Evolutionary conservation across 2,797 vertebrate genomes (phyloP), one percentile per base, ranked within the genome.

Genomic region (Rachycentron canadum): DNA sequence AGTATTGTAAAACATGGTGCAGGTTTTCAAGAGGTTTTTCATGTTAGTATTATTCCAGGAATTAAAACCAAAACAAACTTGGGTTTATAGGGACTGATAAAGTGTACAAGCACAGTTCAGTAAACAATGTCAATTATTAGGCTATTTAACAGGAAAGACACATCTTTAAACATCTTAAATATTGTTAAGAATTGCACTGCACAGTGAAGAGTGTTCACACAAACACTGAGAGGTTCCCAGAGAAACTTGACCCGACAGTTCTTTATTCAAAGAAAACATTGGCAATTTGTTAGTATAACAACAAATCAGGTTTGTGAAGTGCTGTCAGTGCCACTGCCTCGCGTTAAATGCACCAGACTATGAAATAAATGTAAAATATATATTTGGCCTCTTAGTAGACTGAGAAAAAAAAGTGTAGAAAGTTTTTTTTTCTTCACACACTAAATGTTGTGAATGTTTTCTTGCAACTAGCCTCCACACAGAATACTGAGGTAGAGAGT

Each of bases 261-360:
- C n/a, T 82, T 83, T 80, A 74, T 77, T 80, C 0, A 57, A 36
- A 74, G 8, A 61, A 45, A 78, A 67, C 28, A 49, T 40, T 61
- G 34, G 26, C 21, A n/a, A 21, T 43, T 28, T 34, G 23, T 45
- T 9, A 58, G n/a, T 69, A 34, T 1, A 43, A 70, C 53, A 76
- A 61, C 16, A 30, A 30, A 62, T 47, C 7, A 26, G 14, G n/a
- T 65, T 55, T n/a, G 17, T 8, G 28, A 40, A 45, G 9, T 40
- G n/a, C n/a, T n/a, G n/a, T n/a, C n/a, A n/a, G n/a, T n/a, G n/a
- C 13, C 19, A 16, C 4, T 41, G 11, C 50, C 32, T 53, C 3
- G 11, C 17, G 21, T 56, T 28, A 63, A 32, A 60, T 3, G 52
- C 3, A 25, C 43, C 10, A 47, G 21, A 64, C 16, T 60, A 43